Evolutionary conservation across 2,888 invertebrate species (phyloP), one percentile per base, ranked within the genome.

Genomic region (Perizoma flavofasciatum): DNA sequence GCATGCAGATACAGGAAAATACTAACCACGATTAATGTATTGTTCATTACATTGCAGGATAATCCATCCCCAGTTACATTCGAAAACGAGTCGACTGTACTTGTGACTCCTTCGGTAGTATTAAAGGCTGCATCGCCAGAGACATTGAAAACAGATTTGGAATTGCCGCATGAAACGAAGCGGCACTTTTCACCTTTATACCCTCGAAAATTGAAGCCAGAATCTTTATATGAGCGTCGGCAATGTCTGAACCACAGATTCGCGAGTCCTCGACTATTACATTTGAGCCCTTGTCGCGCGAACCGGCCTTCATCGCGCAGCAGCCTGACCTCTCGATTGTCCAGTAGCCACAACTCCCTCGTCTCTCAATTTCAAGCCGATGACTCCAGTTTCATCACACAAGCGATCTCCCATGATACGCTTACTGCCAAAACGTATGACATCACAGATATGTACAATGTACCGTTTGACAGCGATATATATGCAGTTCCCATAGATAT

Each of bases 351-450:
- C 83, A 97, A 97, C 80, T 97, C 97, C 0, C 92, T 97, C 61
- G 94, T 95, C 66, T 94, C 94, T 22, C 94, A 95, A 62, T 95
- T 96, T 74, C 96, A 95, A 85, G 95, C 94, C 1, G 97, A 97
- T 77, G 97, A 97, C 81, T 97, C 97, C 22, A 96, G 95, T 78
- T 97, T 97, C 80, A 97, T 97, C 68, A 97, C 97, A 0, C 97
- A 97, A 78, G 97, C 97, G 39, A 97, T 97, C 92, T 97, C 97
- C 0, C 97, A 97, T 78, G 97, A 97, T 78, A 95, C 96, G 3
- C 89, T 97, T 41, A 92, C 93, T 7, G 78, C 86, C 5, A 93
- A 95, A 65, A 94, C 95, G n/a, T 94, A 95, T 65, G 96, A 96
- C 77, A 96, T 96, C 62, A 95, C 95, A 41, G 97, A 97, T 82